Base-by-base conservation (phyloP, 2,113 vertebrate species). In the Pachypanchax playfairii region DNA sequence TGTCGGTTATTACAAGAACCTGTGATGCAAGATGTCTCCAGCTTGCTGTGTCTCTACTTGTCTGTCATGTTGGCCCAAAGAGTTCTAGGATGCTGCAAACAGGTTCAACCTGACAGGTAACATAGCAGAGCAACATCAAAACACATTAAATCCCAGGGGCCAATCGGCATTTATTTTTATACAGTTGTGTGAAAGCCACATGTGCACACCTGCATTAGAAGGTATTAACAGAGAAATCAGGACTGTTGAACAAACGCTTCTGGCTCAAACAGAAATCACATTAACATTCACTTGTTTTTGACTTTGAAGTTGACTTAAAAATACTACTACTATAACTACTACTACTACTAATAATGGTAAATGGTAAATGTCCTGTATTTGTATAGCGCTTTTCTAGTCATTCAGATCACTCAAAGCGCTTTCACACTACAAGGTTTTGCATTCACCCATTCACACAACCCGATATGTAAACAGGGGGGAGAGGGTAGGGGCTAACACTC, bases 71-170 rank as follows among this genome's bases (percentile, higher is more conserved):
- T 6, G 29, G 35, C 52, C n/a, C 9, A n/a, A 12, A 47, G n/a
- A 58, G 17, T 49, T 14, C 14, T 0, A 11, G 10, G 65, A 52
- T 77, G 76, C 69, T n/a, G 13, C 55, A 52, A 75, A 39, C 69
- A 43, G 64, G 71, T 75, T 67, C 56, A 72, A 70, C 72, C 70
- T 49, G 83, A 52, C 35, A 24, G 64, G 52, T 57, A 55, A 35
- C 68, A 50, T 24, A 35, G 58, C 14, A 1, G 48, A 67, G 48
- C 0, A 6, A 35, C 46, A 35, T 21, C 28, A 68, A 65, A 0
- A 39, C 5, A 31, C 4, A 4, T 33, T 17, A 0, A 31, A 17
- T 5, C 0, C 44, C 39, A 9, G 22, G 50, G 25, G 14, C 21
- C 3, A 57, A 22, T 44, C 35, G 10, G 46, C n/a, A 53, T 46